Percentiles rank a stretch among this genome's conserved stretches.
Evolutionary conservation across 2,113 vertebrate species (phyloP).

Genomic region (Vulpes vulpes): DNA sequence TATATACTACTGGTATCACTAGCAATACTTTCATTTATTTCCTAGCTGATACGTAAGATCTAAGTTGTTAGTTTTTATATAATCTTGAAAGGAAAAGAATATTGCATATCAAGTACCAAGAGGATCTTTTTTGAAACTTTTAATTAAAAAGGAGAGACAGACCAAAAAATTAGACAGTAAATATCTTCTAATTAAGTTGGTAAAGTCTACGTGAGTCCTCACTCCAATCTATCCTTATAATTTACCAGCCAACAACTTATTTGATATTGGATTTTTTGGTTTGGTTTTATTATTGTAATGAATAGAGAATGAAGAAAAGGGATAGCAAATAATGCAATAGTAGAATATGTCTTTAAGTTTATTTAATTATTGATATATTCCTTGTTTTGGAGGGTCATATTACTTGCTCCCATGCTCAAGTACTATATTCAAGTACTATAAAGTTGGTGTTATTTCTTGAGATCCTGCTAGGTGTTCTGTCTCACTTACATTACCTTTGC

Average conservation of each 20-base stretch:
- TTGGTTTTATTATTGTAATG: not conserved
- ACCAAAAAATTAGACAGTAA: not conserved
- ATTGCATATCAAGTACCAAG: not conserved
- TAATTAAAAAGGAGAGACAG: not conserved
- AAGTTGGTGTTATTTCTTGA: not conserved
- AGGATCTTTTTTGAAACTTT: not conserved
- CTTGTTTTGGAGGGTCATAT: not conserved
- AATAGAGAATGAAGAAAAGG: not conserved
- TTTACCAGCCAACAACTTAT: not conserved
- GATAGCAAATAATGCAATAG: not conserved
- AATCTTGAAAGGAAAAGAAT: not conserved
- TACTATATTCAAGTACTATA: not conserved
- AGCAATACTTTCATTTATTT: not conserved
- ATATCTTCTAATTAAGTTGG: not conserved
- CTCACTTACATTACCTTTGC: not conserved
- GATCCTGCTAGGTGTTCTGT: not conserved
- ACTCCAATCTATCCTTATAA: not conserved
- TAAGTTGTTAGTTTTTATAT: not conserved
- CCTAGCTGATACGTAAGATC: not conserved
- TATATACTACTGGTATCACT: not conserved
- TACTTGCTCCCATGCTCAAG: not conserved
- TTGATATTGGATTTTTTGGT: not conserved
- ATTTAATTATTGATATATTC: not conserved
- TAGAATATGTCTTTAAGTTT: not conserved
- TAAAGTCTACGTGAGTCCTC: not conserved